Conservation (phyloP, 2,113 vertebrate species). For the Bambusicola thoracicus region DNA sequence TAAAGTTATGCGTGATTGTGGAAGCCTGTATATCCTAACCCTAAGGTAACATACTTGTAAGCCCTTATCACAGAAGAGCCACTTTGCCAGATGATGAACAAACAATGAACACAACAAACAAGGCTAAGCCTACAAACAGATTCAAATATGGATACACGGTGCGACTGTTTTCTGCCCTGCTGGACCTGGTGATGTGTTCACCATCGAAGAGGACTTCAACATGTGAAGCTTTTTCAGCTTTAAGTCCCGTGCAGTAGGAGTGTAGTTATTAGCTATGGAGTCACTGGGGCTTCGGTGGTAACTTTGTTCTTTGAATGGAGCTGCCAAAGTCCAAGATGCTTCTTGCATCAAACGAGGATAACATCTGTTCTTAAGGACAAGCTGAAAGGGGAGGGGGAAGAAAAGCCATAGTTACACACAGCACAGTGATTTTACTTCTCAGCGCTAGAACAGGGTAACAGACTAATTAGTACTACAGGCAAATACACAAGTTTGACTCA, state of each 20-base stretch:
- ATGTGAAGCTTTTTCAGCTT: slow-evolving; percentile 76
- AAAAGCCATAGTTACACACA: background rate
- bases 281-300: slow-evolving; percentile 82
- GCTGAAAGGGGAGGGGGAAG: slow-evolving; percentile 63
- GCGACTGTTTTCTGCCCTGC: background rate
- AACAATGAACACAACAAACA: background rate
- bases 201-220: background rate
- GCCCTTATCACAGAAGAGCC: background rate
- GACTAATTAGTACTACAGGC: background rate
- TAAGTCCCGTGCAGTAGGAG: slow-evolving; percentile 76
- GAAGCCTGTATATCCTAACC: background rate
- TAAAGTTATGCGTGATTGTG: background rate
- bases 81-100: background rate
- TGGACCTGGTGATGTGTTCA: background rate
- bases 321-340: slow-evolving; percentile 78
- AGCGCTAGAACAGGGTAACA: background rate
- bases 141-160: slow-evolving; percentile 71
- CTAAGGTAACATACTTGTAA: background rate
- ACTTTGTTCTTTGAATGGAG: slow-evolving; percentile 86
- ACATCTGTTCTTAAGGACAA: slow-evolving; percentile 63
- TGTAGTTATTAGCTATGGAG: slow-evolving; percentile 90
- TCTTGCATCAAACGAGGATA: slow-evolving; percentile 87
- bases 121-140: background rate
- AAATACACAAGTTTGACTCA: background rate
- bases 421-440: background rate